Conservation (phyloP, 1,140 invertebrate species). For the Zophobas atratus region DNA sequence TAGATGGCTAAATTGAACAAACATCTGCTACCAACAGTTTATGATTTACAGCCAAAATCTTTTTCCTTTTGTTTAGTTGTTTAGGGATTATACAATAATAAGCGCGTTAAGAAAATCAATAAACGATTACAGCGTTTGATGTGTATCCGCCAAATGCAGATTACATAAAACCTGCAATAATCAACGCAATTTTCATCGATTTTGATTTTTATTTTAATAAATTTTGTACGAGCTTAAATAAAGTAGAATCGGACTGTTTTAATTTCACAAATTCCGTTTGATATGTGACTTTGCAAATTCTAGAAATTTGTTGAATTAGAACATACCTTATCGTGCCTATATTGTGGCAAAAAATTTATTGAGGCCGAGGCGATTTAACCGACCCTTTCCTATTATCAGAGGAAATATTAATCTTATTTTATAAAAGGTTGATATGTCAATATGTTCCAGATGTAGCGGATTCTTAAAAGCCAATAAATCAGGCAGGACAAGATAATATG, state of each 20-base stretch:
- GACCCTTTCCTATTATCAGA: constrained; percentile 29
- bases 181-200: too few species aligned
- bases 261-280: not conserved
- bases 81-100: too few species aligned
- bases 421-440: constrained; percentile 30
- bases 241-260: not conserved
- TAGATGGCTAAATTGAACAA: too few species aligned
- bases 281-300: constrained; percentile 2
- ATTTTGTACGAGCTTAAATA: too few species aligned
- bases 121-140: too few species aligned
- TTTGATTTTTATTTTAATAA: too few species aligned
- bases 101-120: too few species aligned
- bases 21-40: too few species aligned
- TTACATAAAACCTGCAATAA: too few species aligned
- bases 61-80: too few species aligned
- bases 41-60: too few species aligned
- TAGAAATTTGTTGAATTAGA: constrained; percentile 19
- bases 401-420: constrained; percentile 36
- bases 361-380: constrained; percentile 19
- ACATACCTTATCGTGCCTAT: constrained; percentile 5
- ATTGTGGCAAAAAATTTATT: constrained; percentile 28
- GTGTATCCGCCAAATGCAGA: too few species aligned
- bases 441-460: constrained; percentile 22
- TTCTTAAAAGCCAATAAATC: constrained; percentile 37
- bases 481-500: constrained; percentile 22